phyloP scores from a whole-genome alignment of 2,113 vertebrate species.

The Vidua chalybeata region DNA sequence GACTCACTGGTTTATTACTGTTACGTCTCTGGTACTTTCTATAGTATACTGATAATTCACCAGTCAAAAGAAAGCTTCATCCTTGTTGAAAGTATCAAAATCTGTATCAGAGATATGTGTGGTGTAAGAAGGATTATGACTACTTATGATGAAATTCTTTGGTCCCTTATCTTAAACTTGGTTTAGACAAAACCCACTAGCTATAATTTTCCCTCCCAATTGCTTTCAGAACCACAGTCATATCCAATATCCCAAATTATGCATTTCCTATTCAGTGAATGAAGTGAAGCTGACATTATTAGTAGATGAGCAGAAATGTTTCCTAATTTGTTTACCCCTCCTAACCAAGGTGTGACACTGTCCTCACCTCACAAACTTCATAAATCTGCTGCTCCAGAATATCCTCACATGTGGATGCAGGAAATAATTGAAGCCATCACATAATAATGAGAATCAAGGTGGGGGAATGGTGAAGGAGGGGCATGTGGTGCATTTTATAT shows the following conservation, averaged over 20 bases:
- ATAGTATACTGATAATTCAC: not conserved
- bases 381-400: not conserved
- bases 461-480: accelerated
- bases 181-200: not conserved
- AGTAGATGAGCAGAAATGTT: not conserved
- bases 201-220: not conserved
- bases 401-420: not conserved
- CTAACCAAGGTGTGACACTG: not conserved
- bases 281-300: not conserved
- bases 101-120: not conserved
- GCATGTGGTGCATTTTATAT: not conserved
- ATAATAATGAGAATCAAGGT: not conserved
- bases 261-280: not conserved
- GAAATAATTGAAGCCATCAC: not conserved
- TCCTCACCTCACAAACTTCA: not conserved
- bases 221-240: not conserved
- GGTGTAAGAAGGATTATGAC: not conserved
- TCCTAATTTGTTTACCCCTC: not conserved
- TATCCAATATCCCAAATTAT: not conserved
- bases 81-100: not conserved
- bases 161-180: not conserved
- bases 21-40: not conserved
- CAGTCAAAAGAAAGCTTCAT: not conserved
- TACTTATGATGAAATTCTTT: not conserved
- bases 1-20: not conserved